Conservation (phyloP, 1,140 invertebrate genomes). For the Cydia pomonella region DNA sequence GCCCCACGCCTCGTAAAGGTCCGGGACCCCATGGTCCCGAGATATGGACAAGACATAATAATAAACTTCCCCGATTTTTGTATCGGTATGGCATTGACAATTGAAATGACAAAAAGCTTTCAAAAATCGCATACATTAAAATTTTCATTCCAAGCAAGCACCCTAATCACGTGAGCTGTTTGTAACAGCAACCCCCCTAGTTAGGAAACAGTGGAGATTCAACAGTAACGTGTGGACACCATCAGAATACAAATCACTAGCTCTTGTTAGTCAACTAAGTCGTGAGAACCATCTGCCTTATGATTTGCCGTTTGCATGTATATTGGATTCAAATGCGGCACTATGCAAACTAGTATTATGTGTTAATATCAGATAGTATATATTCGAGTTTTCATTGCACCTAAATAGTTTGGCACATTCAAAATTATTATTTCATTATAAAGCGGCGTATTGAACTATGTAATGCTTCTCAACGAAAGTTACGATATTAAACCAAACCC, state of each 20-base stretch:
- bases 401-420: not conserved
- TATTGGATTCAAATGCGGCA: conserved; percentile 4
- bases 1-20: too few relatives aligned
- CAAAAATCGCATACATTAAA: too few relatives aligned
- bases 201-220: not conserved
- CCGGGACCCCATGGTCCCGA: too few relatives aligned
- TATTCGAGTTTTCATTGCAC: not conserved
- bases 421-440: not conserved
- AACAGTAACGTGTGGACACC: not conserved
- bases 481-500: not conserved
- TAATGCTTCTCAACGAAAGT: not conserved
- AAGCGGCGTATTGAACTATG: not conserved
- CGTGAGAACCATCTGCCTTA: not conserved
- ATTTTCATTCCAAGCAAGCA: too few relatives aligned
- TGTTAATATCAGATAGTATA: not conserved
- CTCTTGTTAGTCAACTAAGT: conserved; percentile 14
- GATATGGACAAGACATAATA: too few relatives aligned
- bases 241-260: not conserved
- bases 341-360: not conserved
- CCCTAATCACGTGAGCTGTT: too few relatives aligned
- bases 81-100: too few relatives aligned
- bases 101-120: too few relatives aligned
- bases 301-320: conserved; percentile 16
- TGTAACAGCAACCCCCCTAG: not conserved
- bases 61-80: too few relatives aligned